Conservation (phyloP, 2,888 invertebrate genomes). For the Tolmerus cingulatus region DNA sequence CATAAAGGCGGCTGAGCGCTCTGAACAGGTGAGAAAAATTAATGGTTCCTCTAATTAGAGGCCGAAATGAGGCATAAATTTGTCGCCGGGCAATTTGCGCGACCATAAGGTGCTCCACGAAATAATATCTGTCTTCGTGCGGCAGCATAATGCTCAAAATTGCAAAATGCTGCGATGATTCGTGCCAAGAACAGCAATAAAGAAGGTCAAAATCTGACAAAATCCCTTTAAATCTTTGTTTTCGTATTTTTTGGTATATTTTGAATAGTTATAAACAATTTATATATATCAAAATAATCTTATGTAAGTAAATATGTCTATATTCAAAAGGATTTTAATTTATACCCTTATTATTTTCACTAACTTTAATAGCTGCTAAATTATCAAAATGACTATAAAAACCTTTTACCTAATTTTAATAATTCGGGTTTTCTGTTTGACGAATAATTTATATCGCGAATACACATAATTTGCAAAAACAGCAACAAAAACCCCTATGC, state of each 20-base stretch:
- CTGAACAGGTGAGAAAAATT: background rate
- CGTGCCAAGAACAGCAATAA: background rate
- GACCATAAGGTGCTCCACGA: background rate
- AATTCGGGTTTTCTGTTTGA: no score
- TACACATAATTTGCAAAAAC: no score
- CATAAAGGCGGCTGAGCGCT: background rate
- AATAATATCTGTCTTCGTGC: background rate
- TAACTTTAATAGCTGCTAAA: no score
- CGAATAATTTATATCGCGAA: no score
- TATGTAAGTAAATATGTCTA: no score
- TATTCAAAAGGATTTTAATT: no score
- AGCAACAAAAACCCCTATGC: no score
- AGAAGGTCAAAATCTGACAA: background rate
- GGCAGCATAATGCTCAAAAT: background rate
- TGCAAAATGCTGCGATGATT: background rate
- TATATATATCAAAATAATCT: background rate
- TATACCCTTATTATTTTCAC: no score
- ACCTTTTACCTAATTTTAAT: no score
- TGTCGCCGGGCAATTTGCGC: background rate
- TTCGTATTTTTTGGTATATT: background rate
- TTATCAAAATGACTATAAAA: no score
- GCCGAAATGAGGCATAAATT: background rate
- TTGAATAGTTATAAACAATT: no score
- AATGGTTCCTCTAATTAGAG: background rate
- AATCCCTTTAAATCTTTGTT: background rate